Base-by-base conservation (phyloP, 2,797 vertebrate species). In the Taeniopygia guttata region DNA sequence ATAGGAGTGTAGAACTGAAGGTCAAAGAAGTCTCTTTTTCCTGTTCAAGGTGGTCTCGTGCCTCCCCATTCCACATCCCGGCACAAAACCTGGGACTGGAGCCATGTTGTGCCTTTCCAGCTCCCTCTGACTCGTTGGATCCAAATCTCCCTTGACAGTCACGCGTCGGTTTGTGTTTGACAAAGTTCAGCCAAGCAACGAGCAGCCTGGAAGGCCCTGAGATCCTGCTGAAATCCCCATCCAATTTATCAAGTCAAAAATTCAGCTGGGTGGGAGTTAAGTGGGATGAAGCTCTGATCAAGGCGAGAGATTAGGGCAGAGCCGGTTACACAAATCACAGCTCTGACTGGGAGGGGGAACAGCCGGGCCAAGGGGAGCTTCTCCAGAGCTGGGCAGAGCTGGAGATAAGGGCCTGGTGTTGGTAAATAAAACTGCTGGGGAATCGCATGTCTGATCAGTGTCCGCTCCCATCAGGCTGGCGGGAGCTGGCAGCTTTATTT, bases 191-290 rank as follows among this genome's bases (percentile, higher is more conserved):
- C 93, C 87, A 63, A 91, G 89, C 87, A 91, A 51, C 13, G 2
- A 95, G 84, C 74, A 70, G 89, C 75, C 84, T 83, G 76, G 34
- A 85, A 94, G 73, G 81, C 79, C 75, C 82, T 26, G 82, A 93
- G 91, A 91, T 80, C 76, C 83, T 0, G 0, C 13, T 3, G 13
- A 95, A 81, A 88, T 95, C 93, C 95, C 95, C 83, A 43, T 73
- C 83, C 91, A 87, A 95, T 95, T 95, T 89, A 94, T 87, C 94
- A 87, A 90, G 93, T 72, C 93, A 93, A 70, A 94, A 95, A 74
- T 45, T 22, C 94, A 83, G 72, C 34, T 17, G 49, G 92, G 86
- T 82, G 92, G 84, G 94, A 96, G 81, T 91, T 80, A 70, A 89
- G 60, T 4, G 83, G 95, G 91, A 85, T 68, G 85, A 73, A 89